These are phyloP conservation scores for Polydrusus cervinus DNA, from an alignment of 2,888 invertebrate genomes.

Conservation along the genomic window DNA sequence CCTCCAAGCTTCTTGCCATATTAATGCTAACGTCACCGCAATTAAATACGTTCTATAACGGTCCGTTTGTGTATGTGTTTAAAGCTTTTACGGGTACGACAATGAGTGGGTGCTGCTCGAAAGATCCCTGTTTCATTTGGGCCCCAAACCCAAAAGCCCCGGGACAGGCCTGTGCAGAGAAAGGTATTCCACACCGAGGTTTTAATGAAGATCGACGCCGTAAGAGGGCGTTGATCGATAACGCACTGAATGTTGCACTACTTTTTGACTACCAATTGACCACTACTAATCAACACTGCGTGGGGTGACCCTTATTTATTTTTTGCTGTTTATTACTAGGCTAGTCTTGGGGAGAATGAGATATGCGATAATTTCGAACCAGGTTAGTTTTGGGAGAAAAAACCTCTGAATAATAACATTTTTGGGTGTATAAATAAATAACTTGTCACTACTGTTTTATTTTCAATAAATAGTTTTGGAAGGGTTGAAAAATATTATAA, in stretches of 20 bases:
- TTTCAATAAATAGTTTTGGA: too few relatives aligned
- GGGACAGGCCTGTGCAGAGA: slow-evolving; percentile 74
- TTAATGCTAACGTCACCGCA: background rate
- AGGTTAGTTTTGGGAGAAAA: too few relatives aligned
- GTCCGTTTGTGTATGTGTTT: slow-evolving; percentile 61
- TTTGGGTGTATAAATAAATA: too few relatives aligned
- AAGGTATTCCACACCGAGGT: slow-evolving; percentile 68
- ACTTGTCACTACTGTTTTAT: too few relatives aligned
- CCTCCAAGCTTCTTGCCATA: background rate
- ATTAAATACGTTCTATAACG: slow-evolving; percentile 28
- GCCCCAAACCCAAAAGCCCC: slow-evolving; percentile 69
- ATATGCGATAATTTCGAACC: too few relatives aligned
- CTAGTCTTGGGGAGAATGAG: background rate
- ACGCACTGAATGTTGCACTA: slow-evolving; percentile 69
- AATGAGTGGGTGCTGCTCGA: slow-evolving; percentile 70
- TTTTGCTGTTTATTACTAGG: background rate
- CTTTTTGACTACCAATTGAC: slow-evolving; percentile 55
- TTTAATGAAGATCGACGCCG: slow-evolving; percentile 39
- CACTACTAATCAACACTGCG: slow-evolving; percentile 54
- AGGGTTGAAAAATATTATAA: too few relatives aligned
- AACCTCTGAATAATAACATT: too few relatives aligned
- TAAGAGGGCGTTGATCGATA: slow-evolving; percentile 48
- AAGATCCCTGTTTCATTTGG: slow-evolving; percentile 70
- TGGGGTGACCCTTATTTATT: slow-evolving; percentile 18
- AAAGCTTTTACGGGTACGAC: slow-evolving; percentile 68